phyloP scores from a whole-genome alignment of 2,888 invertebrate species.

The Ashinkailepas kermadecensis region DNA sequence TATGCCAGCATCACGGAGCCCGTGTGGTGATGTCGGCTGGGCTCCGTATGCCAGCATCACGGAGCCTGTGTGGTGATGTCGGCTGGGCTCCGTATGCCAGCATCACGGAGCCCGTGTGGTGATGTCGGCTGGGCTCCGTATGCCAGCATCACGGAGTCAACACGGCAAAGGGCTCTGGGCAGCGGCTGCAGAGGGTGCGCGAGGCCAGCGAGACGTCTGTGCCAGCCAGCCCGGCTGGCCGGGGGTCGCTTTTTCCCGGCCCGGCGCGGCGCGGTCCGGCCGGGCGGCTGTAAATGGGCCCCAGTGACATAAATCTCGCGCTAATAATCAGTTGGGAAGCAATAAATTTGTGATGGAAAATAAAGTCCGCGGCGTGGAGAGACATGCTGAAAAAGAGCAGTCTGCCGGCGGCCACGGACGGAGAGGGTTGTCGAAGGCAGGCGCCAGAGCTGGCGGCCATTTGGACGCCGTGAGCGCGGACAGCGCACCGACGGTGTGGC shows the following conservation, averaged over 20 bases:
- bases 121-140: too few species aligned
- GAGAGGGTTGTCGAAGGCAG: constrained; percentile 1
- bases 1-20: too few species aligned
- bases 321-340: constrained; percentile 32
- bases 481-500: too few species aligned
- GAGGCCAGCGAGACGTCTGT: background rate
- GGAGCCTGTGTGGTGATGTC: too few species aligned
- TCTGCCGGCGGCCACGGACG: background rate
- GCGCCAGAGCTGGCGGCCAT: background rate
- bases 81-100: too few species aligned
- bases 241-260: constrained; percentile 11
- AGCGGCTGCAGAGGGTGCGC: too few species aligned
- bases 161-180: too few species aligned
- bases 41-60: too few species aligned
- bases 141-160: too few species aligned
- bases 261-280: background rate
- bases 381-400: constrained; percentile 16
- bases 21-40: too few species aligned
- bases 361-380: constrained; percentile 8
- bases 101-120: too few species aligned
- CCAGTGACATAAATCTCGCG: constrained; percentile 30
- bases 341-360: constrained; percentile 29
- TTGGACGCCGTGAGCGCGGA: too few species aligned
- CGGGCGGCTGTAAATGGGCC: constrained; percentile 11
- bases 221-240: background rate